Conservation (phyloP, 2,888 invertebrate genomes). For the Rhagophthalmus giganteus region DNA sequence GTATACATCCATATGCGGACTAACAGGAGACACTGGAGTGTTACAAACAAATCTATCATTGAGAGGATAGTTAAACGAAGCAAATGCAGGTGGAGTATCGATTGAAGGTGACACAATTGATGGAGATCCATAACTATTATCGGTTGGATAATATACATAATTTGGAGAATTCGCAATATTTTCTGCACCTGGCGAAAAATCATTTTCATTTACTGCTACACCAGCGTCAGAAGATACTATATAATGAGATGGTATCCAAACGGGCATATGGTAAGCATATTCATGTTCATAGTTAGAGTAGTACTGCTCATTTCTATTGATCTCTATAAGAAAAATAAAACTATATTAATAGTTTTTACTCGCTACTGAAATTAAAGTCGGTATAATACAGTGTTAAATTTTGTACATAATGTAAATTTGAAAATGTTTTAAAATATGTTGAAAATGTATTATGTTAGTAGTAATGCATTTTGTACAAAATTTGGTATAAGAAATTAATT, state of each 20-base stretch:
- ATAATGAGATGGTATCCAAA: slow-evolving; percentile 9
- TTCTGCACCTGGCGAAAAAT: slow-evolving; percentile 3
- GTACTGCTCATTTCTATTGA: background rate
- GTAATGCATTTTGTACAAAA: too few species aligned
- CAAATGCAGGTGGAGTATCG: slow-evolving; percentile 4
- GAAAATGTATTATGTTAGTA: too few species aligned
- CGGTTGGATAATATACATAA: slow-evolving; percentile 19
- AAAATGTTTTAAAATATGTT: background rate
- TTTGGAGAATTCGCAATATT: slow-evolving; percentile 19
- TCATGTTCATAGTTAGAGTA: slow-evolving; percentile 2
- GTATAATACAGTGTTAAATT: too few species aligned
- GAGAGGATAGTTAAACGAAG: slow-evolving; percentile 2
- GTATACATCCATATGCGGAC: slow-evolving; percentile 35
- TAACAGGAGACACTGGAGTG: slow-evolving; percentile 26
- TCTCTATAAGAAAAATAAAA: slow-evolving; percentile 1
- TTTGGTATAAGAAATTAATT: too few species aligned
- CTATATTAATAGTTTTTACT: too few species aligned
- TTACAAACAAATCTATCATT: slow-evolving; percentile 24
- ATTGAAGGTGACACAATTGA: slow-evolving; percentile 4
- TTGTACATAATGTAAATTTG: background rate
- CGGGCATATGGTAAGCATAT: slow-evolving; percentile 2
- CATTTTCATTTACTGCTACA: background rate
- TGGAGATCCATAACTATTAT: slow-evolving; percentile 10
- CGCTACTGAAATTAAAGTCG: too few species aligned
- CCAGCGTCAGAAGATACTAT: slow-evolving; percentile 4